Evolutionary conservation across 2,797 vertebrate genomes (phyloP), one percentile per base, ranked within the genome.

Genomic region (Danio kyathit): DNA sequence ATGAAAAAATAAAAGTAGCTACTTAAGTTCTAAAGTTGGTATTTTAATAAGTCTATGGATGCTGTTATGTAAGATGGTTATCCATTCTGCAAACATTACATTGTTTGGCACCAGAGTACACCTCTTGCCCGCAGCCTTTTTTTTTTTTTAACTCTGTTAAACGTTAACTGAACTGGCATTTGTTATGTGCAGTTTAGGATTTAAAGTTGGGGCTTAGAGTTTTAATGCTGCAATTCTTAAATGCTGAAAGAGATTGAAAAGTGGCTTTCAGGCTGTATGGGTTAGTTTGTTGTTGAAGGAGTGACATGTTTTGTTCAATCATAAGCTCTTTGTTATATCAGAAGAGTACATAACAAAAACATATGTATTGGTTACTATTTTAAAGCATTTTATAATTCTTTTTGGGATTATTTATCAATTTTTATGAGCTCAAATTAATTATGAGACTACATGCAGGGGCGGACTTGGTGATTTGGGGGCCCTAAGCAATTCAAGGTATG

Each of bases 121-220:
- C 67, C 56, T 74, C 56, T 57, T 51, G 41, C 21, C 16, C 10
- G 44, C 17, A 41, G 10, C 19, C 41, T 64, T 41, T 19, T 57
- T 57, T 46, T 64, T 41, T 19, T 57, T 57, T 46, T 19, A 13
- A 29, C 38, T 29, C 40, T n/a, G 48, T 63, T 46, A 79, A 64
- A 64, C 60, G 61, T 79, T 79, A 72, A 46, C 29, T 9, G 19
- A 71, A 44, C 40, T 54, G 12, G 63, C 48, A 48, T 79, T 69
- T 54, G 19, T 6, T 19, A 10, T 10, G 11, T 16, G 6, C 9
- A 70, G 17, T 17, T 40, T 16, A 49, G 3, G 6, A n/a, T 75
- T 63, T 14, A 40, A 6, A 21, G 57, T 13, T n/a, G 44, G 57
- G 21, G 56, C 13, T 40, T 19, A 11, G 41, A 7, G 16, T 40